Conservation (phyloP, 2,113 vertebrate species). For the Plestiodon gilberti region DNA sequence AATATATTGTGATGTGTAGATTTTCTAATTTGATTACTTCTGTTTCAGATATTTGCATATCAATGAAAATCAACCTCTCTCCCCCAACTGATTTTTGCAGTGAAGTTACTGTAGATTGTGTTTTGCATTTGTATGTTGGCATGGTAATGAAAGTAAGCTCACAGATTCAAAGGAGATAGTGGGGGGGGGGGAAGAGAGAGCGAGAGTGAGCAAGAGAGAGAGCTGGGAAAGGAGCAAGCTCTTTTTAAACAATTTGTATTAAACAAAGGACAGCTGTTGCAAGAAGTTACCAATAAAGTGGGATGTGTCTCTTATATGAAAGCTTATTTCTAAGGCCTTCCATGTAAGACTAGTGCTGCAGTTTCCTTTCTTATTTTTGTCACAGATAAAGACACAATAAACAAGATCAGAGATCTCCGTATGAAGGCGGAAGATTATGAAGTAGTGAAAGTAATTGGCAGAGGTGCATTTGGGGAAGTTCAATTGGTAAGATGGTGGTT, state of each 20-base stretch:
- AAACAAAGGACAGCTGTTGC: constrained; percentile 5
- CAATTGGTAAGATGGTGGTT: constrained; percentile 85
- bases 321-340: background rate
- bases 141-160: constrained; percentile 16
- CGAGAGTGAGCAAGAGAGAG: background rate
- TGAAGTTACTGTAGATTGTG: constrained; percentile 15
- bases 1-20: background rate
- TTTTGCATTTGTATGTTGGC: constrained; percentile 33
- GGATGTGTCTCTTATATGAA: background rate
- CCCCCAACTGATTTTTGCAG: background rate
- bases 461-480: constrained; percentile 98
- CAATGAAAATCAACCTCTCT: background rate
- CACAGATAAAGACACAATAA: constrained; percentile 95
- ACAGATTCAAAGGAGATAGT: constrained; percentile 10
- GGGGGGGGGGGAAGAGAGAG: background rate
- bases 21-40: constrained; percentile 4
- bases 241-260: background rate
- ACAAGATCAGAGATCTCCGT: constrained; percentile 95
- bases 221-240: background rate
- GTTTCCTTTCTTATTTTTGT: constrained; percentile 53
- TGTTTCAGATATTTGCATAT: constrained; percentile 38
- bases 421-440: constrained; percentile 99
- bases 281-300: background rate
- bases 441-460: constrained; percentile 98
- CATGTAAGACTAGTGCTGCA: background rate